A percentile compares a stretch with the other conserved stretches of the same genome.
Evolutionary conservation across 2,888 invertebrate genomes (phyloP).

Genomic region (Anagyrus pseudococci): DNA sequence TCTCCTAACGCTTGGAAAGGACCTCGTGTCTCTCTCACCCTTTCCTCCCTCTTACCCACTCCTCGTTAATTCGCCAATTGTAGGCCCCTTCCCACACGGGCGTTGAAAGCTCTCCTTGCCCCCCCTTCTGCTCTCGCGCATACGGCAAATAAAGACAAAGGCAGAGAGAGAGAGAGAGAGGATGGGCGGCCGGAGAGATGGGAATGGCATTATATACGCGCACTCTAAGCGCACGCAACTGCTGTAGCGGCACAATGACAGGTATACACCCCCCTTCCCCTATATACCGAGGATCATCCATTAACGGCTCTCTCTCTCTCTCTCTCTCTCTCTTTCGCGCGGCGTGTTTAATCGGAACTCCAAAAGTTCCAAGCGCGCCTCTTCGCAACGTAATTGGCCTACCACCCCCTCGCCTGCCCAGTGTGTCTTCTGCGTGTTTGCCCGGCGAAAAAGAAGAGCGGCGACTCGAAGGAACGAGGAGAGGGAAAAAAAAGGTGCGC

Average conservation of each 20-base stretch:
- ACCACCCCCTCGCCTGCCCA: constrained; percentile 13
- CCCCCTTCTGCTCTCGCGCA: not conserved
- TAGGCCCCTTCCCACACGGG: not conserved
- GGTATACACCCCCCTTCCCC: constrained; percentile 4
- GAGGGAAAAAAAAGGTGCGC: constrained; percentile 34
- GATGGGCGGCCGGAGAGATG: too few species aligned
- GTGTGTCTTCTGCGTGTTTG: constrained; percentile 48
- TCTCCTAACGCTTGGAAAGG: not conserved
- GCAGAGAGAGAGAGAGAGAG: not conserved
- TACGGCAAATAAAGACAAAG: constrained; percentile 9
- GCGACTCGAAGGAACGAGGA: not conserved
- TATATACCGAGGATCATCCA: constrained; percentile 53
- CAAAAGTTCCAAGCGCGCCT: constrained; percentile 53
- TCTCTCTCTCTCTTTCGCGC: constrained; percentile 41
- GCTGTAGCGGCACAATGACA: constrained; percentile 9
- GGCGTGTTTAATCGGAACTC: constrained; percentile 60
- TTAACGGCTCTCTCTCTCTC: constrained; percentile 50
- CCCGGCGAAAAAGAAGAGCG: constrained; percentile 42
- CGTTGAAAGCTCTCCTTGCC: not conserved
- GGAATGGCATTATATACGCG: not conserved
- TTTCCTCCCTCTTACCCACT: too few species aligned
- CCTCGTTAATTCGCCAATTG: constrained; percentile 26
- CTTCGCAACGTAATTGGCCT: constrained; percentile 47
- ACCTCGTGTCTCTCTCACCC: too few species aligned
- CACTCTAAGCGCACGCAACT: not conserved